Percentiles rank a stretch among this genome's conserved stretches.
phyloP scores from a whole-genome alignment of 1,140 invertebrate species.

The Neomicropteryx cornuta region DNA sequence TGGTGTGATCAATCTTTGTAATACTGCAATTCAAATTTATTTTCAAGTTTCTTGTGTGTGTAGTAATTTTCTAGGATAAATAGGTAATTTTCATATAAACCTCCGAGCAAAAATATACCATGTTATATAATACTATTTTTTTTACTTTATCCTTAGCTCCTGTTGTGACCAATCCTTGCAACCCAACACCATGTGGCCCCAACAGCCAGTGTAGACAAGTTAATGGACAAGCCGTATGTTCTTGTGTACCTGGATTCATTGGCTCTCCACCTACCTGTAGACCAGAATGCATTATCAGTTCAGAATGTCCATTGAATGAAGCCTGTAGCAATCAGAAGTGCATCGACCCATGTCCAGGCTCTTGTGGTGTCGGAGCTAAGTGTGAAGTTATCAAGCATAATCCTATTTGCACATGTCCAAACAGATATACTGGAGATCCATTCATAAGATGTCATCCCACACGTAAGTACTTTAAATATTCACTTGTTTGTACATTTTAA shows the following conservation, averaged over 20 bases:
- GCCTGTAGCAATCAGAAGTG: constrained; percentile 60
- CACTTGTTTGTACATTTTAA: not conserved
- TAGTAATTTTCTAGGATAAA: too few relatives aligned
- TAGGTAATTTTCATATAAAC: too few relatives aligned
- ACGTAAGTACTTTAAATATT: constrained; percentile 18
- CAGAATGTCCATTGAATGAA: constrained; percentile 54
- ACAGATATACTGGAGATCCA: constrained; percentile 55
- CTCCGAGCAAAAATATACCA: too few relatives aligned
- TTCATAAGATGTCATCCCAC: constrained; percentile 48
- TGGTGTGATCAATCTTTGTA: too few relatives aligned
- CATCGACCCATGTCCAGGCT: constrained; percentile 56
- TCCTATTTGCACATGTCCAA: constrained; percentile 54
- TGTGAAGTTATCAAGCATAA: constrained; percentile 70
- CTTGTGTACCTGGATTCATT: constrained; percentile 56
- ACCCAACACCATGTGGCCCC: constrained; percentile 56
- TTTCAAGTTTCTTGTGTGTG: too few relatives aligned
- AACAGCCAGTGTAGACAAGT: constrained; percentile 59
- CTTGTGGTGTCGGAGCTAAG: constrained; percentile 64
- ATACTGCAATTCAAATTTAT: too few relatives aligned
- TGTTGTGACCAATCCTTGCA: constrained; percentile 39
- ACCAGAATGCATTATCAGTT: constrained; percentile 58
- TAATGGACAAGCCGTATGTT: constrained; percentile 55
- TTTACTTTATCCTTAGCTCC: constrained; percentile 26
- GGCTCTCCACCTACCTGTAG: constrained; percentile 64
- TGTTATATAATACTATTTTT: too few relatives aligned